Evolutionary conservation across 2,888 invertebrate genomes (phyloP).

Genomic region (Galerucella nymphaeae): DNA sequence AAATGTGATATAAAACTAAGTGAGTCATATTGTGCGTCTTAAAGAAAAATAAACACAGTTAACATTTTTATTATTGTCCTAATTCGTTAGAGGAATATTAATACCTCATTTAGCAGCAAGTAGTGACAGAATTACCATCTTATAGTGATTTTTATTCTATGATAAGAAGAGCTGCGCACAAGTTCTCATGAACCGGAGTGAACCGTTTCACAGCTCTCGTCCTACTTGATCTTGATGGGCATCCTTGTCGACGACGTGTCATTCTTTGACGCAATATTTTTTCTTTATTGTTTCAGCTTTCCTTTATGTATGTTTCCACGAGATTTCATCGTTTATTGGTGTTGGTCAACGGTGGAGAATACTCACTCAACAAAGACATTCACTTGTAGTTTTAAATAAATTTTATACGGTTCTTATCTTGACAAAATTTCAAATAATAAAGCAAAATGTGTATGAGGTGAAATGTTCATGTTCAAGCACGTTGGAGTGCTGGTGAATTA

Average conservation of each 20-base stretch:
- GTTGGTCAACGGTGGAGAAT: constrained; percentile 8
- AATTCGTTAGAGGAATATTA: constrained; percentile 61
- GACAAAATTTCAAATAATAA: too few relatives aligned
- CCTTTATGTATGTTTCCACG: constrained; percentile 22
- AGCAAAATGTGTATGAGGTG: too few relatives aligned
- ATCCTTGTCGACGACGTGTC: constrained; percentile 53
- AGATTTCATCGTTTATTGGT: constrained; percentile 23
- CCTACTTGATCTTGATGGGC: constrained; percentile 56
- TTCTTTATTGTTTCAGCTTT: constrained; percentile 47
- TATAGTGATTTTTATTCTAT: constrained; percentile 55
- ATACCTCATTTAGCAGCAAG: constrained; percentile 53
- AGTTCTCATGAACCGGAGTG: constrained; percentile 59
- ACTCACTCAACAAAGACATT: too few relatives aligned
- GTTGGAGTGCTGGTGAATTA: too few relatives aligned
- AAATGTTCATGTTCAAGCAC: too few relatives aligned
- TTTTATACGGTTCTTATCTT: too few relatives aligned
- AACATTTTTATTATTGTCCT: constrained; percentile 41
- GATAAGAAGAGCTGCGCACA: constrained; percentile 58
- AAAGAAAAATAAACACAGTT: constrained; percentile 35
- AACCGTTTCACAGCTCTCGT: constrained; percentile 59
- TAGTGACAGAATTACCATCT: constrained; percentile 52
- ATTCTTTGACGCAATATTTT: constrained; percentile 49
- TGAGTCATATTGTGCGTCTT: constrained; percentile 28
- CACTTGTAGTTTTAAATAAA: too few relatives aligned
- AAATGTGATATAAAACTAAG: constrained; percentile 1